A percentile compares a stretch with the other conserved stretches of the same genome.
Conservation (phyloP, 2,797 vertebrate species). For the Trichosurus vulpecula region DNA sequence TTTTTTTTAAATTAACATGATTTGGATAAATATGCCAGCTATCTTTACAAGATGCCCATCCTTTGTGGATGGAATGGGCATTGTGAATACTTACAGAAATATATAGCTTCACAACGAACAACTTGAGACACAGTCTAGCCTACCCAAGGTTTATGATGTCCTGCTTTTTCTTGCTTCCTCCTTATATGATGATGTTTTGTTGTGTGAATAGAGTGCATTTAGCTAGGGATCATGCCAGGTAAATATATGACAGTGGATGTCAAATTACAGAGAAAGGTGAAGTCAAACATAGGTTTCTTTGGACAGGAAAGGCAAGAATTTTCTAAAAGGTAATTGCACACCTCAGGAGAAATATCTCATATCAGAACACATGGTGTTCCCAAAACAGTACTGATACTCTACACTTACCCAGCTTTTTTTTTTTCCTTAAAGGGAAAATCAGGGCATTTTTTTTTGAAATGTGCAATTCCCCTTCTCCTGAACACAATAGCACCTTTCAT, state of each 20-base stretch:
- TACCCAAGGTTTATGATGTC: neutral
- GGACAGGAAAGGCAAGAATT: conserved; percentile 43
- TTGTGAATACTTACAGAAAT: conserved; percentile 29
- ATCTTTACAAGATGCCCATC: conserved; percentile 44
- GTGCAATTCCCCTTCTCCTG: conserved; percentile 11
- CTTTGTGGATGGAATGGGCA: neutral
- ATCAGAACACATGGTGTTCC: neutral
- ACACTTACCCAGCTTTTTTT: neutral
- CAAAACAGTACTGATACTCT: conserved; percentile 25
- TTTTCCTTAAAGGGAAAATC: conserved; percentile 59
- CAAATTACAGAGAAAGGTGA: conserved; percentile 41
- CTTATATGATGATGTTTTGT: neutral
- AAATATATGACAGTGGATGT: neutral
- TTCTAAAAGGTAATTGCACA: neutral
- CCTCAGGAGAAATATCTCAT: conserved; percentile 44
- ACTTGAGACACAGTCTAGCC: neutral
- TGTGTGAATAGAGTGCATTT: conserved; percentile 29
- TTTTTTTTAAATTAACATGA: neutral
- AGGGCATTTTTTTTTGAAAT: conserved; percentile 60
- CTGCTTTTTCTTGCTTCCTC: neutral
- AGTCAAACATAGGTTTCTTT: conserved; percentile 45
- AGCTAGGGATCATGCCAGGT: conserved; percentile 50
- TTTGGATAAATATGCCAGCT: conserved; percentile 53
- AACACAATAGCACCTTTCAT: conserved; percentile 65
- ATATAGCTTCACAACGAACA: neutral